Conservation (phyloP, 2,113 vertebrate species). For the Sylvietta virens region DNA sequence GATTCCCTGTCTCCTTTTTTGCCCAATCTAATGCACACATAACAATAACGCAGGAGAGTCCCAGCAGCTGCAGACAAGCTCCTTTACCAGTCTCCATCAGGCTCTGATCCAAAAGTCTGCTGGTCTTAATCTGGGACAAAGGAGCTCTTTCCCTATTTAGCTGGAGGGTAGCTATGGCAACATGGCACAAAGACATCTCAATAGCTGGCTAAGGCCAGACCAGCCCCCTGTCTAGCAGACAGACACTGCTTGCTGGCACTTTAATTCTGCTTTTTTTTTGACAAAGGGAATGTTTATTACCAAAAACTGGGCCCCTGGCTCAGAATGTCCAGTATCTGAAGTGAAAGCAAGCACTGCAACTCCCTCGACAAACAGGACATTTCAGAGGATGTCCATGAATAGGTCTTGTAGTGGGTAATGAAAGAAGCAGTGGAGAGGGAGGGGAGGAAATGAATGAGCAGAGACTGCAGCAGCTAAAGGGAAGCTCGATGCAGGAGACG, state of each 20-base stretch:
- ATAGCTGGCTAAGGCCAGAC: conserved; percentile 22
- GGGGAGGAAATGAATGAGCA: background rate
- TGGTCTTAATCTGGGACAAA: conserved; percentile 54
- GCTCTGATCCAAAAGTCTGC: conserved; percentile 35
- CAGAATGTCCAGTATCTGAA: background rate
- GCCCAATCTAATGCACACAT: background rate
- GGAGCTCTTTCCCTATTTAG: conserved; percentile 46
- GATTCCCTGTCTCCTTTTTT: background rate
- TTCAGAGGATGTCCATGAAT: conserved; percentile 10
- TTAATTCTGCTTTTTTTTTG: background rate
- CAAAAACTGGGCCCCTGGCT: background rate
- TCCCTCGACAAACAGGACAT: background rate
- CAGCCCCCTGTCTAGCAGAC: conserved; percentile 2
- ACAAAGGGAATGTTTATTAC: conserved; percentile 33
- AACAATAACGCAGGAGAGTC: background rate
- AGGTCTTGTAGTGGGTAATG: background rate
- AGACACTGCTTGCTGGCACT: background rate
- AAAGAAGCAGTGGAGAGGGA: background rate
- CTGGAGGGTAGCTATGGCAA: conserved; percentile 58
- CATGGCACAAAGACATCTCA: conserved; percentile 49
- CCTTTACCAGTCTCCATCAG: background rate
- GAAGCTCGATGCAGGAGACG: background rate
- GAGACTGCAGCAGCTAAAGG: background rate
- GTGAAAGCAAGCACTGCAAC: background rate
- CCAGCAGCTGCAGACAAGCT: background rate